Evolutionary conservation across 2,113 vertebrate genomes (phyloP), one percentile per base, ranked within the genome.

Genomic region (Notechis scutatus): DNA sequence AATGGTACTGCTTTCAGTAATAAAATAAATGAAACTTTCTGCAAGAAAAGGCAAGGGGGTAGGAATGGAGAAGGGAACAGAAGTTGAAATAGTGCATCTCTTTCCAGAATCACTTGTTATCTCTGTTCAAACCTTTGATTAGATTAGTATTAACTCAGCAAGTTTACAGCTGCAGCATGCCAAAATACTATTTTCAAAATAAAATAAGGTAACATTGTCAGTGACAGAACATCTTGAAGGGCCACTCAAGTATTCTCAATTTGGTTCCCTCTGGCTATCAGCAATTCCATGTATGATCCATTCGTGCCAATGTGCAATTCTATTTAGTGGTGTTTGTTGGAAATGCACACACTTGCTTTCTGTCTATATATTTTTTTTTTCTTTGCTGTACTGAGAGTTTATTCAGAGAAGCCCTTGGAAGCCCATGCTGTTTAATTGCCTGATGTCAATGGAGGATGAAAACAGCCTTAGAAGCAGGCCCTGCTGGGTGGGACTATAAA

Each of bases 121-220:
- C 56, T 90, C 29, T 64, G 23, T 86, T 52, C 59, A 86, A 87
- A n/a, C 56, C 9, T 52, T 74, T 90, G 26, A 93, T 90, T 85
- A 93, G 26, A 90, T 59, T 52, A 86, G 69, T n/a, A 59, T 50
- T 61, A 59, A 47, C 29, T 93, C 55, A 93, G 87, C 91, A 81
- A 92, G 34, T 92, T 92, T 81, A 92, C 87, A 89, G 56, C n/a
- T 64, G 86, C 90, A 42, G 89, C 74, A 23, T 87, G 89, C 89
- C 55, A 86, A 59, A 61, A 64, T 92, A 56, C 45, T 69, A 52
- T 86, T 88, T 92, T 52, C 24, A 18, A n/a, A 29, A 55, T 8
- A 57, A 42, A 39, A 18, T 15, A n/a, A 39, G 24, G 34, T 24
- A 39, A 23, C 20, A 18, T 86, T 47, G n/a, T 87, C 92, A 90